Base-by-base conservation (phyloP, 2,888 invertebrate species). In the Sphaeridia pumilis region DNA sequence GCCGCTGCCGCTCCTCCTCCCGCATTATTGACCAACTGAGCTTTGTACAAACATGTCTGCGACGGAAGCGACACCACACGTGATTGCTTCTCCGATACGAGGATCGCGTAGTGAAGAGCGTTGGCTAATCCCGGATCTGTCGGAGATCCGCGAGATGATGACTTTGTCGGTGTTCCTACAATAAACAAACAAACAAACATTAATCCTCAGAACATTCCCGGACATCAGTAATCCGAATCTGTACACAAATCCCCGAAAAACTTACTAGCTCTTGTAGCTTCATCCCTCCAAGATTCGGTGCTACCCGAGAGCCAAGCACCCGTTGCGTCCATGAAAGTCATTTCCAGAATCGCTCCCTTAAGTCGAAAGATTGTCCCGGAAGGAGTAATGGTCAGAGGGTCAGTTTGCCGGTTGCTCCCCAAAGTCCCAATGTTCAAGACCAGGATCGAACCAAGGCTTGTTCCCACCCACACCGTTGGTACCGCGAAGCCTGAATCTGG, bases 381-480 rank as follows among this genome's bases (percentile, higher is more conserved):
- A 65, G 90, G 85, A 69, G 89, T 83, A 66, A 92, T 82, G 67
- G 84, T 82, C 44, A 89, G 87, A 49, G 88, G 87, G 70, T 89
- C 88, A 61, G 84, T 80, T 69, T 83, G 81, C 68, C 90, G 76
- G 64, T 79, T 78, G 70, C 92, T 90, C 49, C 82, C 76, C 67
- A 84, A 82, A 56, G 84, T 81, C 70, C 80, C 84, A 69, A 97
- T 81, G 72, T 86, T 82, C 73, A 97, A 82, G 59, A 93, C 90
- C 68, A 97, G 79, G 70, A 94, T 88, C 55, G 95, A 93, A 67
- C 98, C 98, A 67, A 89, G 78, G 72, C 90, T 92, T 65, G 95
- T 97, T 67, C 98, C 97, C 67, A 97, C 84, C 97, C 97, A 98
- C 63, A 98, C 75, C 66, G 93, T 93, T 64, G 97, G 93, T 22